Evolutionary conservation across 2,797 vertebrate species (phyloP).

Genomic region (Gymnodraco acuticeps): DNA sequence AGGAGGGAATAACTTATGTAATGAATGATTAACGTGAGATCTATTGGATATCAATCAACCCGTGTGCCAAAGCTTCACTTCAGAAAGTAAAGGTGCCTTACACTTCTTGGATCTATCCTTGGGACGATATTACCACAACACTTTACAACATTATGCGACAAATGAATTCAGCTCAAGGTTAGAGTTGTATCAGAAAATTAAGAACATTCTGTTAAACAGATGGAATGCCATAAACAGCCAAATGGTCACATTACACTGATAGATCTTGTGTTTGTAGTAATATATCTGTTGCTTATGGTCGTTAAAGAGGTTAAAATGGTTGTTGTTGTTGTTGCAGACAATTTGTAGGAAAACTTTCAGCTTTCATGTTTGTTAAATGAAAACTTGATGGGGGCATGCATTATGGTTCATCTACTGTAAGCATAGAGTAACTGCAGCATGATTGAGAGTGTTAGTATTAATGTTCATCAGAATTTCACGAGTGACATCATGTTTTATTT

Average conservation of each 20-base stretch:
- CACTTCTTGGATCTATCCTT: slow-evolving; percentile 1
- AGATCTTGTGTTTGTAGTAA: background rate
- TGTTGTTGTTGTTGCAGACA: background rate
- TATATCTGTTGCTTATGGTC: background rate
- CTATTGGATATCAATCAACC: slow-evolving; percentile 23
- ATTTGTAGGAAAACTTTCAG: background rate
- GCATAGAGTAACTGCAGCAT: slow-evolving; percentile 37
- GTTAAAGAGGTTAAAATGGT: background rate
- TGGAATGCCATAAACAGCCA: slow-evolving; percentile 2
- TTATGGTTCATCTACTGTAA: background rate
- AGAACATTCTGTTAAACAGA: slow-evolving; percentile 4
- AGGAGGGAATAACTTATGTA: slow-evolving; percentile 23
- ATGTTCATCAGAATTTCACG: background rate
- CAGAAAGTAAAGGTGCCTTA: background rate
- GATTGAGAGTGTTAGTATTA: slow-evolving; percentile 33
- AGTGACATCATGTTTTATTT: slow-evolving; percentile 16
- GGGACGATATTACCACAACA: slow-evolving; percentile 2
- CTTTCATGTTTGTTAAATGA: slow-evolving; percentile 17
- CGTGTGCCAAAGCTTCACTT: background rate
- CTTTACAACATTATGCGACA: background rate
- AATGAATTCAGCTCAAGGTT: slow-evolving; percentile 6
- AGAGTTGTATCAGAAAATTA: background rate
- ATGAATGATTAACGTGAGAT: slow-evolving; percentile 39
- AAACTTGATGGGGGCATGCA: slow-evolving; percentile 6
- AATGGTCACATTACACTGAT: background rate